These are phyloP conservation scores for Leptodirus hochenwartii DNA, from an alignment of 2,888 invertebrate genomes.

Conservation along the genomic window DNA sequence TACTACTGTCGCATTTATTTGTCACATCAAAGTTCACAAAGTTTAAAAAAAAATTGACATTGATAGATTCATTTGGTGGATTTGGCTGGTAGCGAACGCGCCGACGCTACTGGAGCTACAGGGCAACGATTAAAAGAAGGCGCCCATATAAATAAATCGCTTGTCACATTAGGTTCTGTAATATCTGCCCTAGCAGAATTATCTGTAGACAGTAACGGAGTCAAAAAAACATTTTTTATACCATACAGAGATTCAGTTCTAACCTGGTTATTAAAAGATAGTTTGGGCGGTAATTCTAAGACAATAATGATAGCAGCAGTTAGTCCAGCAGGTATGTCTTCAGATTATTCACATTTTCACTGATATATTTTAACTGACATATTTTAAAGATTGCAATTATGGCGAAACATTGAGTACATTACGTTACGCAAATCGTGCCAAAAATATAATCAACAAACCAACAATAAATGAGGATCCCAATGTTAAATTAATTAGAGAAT, in stretches of 20 bases:
- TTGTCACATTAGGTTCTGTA: constrained; percentile 74
- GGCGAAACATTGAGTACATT: constrained; percentile 74
- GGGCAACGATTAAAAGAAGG: constrained; percentile 81
- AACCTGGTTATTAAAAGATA: constrained; percentile 77
- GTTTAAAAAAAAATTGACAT: too few relatives aligned
- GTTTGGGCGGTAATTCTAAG: constrained; percentile 77
- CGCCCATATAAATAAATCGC: constrained; percentile 78
- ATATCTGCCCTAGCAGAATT: constrained; percentile 71
- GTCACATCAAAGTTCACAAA: too few relatives aligned
- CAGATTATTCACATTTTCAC: constrained; percentile 3
- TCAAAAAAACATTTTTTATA: constrained; percentile 40
- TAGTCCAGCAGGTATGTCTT: constrained; percentile 26
- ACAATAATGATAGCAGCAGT: constrained; percentile 83
- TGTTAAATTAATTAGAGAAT: constrained; percentile 69
- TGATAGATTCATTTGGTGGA: constrained; percentile 62
- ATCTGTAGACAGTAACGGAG: constrained; percentile 19
- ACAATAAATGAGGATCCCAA: constrained; percentile 82
- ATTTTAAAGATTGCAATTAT: constrained; percentile 53
- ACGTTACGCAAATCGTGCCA: constrained; percentile 75
- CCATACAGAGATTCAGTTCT: constrained; percentile 78
- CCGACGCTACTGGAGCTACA: constrained; percentile 78
- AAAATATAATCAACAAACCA: constrained; percentile 81
- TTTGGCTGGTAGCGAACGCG: constrained; percentile 77
- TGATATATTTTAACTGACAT: background rate
- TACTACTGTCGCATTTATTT: too few relatives aligned